phyloP scores from a whole-genome alignment of 2,797 vertebrate species.

The Scolopax bukidnonensis region DNA sequence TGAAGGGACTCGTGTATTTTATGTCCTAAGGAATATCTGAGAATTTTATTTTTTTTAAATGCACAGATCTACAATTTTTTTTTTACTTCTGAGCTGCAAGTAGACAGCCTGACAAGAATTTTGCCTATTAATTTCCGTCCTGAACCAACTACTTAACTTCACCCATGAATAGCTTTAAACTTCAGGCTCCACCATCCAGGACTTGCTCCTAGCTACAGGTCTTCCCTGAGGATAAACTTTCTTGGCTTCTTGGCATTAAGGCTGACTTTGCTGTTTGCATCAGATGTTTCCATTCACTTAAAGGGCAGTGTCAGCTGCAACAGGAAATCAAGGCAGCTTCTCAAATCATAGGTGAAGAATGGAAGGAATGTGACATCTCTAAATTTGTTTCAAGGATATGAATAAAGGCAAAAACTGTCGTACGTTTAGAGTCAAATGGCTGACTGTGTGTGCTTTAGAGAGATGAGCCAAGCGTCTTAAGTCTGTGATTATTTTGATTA shows the following conservation, averaged over 20 bases:
- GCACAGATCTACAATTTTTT: neutral
- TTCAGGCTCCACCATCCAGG: neutral
- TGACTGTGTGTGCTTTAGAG: slow-evolving; percentile 10
- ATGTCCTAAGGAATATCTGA: neutral
- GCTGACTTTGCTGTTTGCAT: slow-evolving; percentile 45
- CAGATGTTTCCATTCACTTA: slow-evolving; percentile 56
- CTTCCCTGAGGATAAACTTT: neutral
- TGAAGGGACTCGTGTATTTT: neutral
- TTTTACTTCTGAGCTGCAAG: neutral
- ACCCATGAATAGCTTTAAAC: neutral
- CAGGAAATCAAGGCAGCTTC: slow-evolving; percentile 69
- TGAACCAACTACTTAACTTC: neutral
- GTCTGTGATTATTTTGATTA: slow-evolving; percentile 55
- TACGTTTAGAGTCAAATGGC: slow-evolving; percentile 17
- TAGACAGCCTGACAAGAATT: neutral
- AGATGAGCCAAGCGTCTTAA: slow-evolving; percentile 39
- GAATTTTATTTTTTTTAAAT: neutral
- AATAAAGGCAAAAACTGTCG: slow-evolving; percentile 53
- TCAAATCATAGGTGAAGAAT: slow-evolving; percentile 70
- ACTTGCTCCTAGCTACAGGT: neutral
- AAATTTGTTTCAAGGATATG: slow-evolving; percentile 71
- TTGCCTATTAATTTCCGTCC: neutral
- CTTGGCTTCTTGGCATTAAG: neutral
- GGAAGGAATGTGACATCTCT: slow-evolving; percentile 69
- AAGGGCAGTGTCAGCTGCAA: slow-evolving; percentile 72